A percentile compares a stretch with the other conserved stretches of the same genome.
phyloP scores from a whole-genome alignment of 2,113 vertebrate species.

The Trogon surrucura region DNA sequence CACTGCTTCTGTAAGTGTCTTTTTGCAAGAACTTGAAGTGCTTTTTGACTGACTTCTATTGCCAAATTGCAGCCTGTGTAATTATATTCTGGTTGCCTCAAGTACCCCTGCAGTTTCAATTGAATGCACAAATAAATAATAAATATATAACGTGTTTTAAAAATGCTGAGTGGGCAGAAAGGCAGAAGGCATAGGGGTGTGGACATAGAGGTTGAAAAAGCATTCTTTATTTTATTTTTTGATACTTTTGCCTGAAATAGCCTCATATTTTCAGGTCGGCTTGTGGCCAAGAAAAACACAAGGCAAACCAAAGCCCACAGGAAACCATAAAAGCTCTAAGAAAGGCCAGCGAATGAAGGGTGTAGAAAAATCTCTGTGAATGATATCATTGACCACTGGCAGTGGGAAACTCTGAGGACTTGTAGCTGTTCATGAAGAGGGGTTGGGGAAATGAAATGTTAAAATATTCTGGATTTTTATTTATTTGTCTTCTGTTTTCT shows the following conservation, averaged over 20 bases:
- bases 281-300: slow-evolving; percentile 60
- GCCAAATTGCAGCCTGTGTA: background rate
- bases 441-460: slow-evolving; percentile 20
- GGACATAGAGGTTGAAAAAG: background rate
- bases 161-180: slow-evolving; percentile 22
- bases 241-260: slow-evolving; percentile 59
- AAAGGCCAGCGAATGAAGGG: slow-evolving; percentile 35
- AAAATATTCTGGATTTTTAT: slow-evolving; percentile 57
- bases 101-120: background rate
- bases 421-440: background rate
- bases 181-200: background rate
- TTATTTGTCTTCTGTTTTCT: slow-evolving; percentile 57
- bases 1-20: background rate
- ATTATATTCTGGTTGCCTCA: background rate
- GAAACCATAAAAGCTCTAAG: slow-evolving; percentile 39
- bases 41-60: background rate
- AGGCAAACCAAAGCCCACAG: slow-evolving; percentile 62
- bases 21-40: background rate
- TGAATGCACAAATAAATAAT: background rate
- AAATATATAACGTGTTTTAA: background rate
- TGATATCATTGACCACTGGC: slow-evolving; percentile 54
- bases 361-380: slow-evolving; percentile 51
- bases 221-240: slow-evolving; percentile 2
- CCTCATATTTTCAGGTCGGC: slow-evolving; percentile 29
- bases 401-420: slow-evolving; percentile 49